phyloP scores from a whole-genome alignment of 2,888 invertebrate species.

The Pherbina coryleti region DNA sequence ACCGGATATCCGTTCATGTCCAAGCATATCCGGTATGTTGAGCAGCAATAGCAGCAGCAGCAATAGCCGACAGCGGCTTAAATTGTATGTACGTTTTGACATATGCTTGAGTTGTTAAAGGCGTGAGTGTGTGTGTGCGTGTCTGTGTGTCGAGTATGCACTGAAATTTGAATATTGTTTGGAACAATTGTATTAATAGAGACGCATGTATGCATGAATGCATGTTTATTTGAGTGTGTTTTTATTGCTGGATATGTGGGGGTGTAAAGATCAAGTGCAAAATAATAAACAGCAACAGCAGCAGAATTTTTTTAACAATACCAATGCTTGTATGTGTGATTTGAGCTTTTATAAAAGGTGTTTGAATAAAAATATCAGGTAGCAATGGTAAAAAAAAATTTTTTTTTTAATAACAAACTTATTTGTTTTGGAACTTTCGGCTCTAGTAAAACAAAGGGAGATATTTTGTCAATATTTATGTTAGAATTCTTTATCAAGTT shows the following conservation, averaged over 20 bases:
- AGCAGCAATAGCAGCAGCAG: neutral
- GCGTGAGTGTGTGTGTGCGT: slow-evolving; percentile 21
- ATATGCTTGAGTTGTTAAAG: slow-evolving; percentile 8
- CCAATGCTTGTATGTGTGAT: slow-evolving; percentile 11
- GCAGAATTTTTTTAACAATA: slow-evolving; percentile 6
- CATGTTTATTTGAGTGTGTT: neutral
- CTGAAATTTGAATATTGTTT: slow-evolving; percentile 61
- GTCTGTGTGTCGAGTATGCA: slow-evolving; percentile 54
- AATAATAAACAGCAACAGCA: slow-evolving; percentile 37
- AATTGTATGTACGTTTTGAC: slow-evolving; percentile 41
- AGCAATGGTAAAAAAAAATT: neutral
- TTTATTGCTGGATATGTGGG: slow-evolving; percentile 16
- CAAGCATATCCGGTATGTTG: slow-evolving; percentile 67
- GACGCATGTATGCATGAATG: neutral
- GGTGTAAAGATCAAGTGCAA: slow-evolving; percentile 40
- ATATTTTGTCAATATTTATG: too few species aligned
- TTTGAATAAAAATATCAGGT: slow-evolving; percentile 46
- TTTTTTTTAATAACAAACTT: too few species aligned
- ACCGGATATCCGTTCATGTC: slow-evolving; percentile 68
- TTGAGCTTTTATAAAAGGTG: slow-evolving; percentile 45
- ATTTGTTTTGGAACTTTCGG: too few species aligned
- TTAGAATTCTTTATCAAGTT: too few species aligned
- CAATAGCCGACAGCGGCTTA: slow-evolving; percentile 62
- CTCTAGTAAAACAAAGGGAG: too few species aligned
- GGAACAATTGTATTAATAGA: slow-evolving; percentile 37